Percentiles rank a stretch among this genome's conserved stretches.
Evolutionary conservation across 2,797 vertebrate species (phyloP).

Genomic region (Argya squamiceps): DNA sequence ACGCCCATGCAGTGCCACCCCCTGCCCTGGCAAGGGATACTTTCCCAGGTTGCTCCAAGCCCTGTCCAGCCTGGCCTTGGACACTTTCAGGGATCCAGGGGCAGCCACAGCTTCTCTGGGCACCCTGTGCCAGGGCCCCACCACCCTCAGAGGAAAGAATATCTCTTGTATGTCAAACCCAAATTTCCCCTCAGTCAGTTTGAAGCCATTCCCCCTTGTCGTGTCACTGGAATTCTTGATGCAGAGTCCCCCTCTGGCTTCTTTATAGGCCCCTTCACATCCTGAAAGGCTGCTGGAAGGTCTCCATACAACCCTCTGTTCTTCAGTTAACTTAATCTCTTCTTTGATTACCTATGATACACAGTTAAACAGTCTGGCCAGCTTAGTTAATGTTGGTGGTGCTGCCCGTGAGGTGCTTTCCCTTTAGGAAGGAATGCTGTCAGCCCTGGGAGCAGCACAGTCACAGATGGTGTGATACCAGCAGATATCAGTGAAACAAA

Average conservation of each 20-base stretch:
- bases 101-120: neutral
- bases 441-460: neutral
- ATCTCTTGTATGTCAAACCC: fast-evolving
- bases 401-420: neutral
- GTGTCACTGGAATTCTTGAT: neutral
- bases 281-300: neutral
- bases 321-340: neutral
- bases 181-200: neutral
- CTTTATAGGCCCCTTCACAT: neutral
- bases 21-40: neutral
- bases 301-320: neutral
- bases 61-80: fast-evolving
- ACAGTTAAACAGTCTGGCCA: neutral
- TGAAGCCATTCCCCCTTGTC: neutral
- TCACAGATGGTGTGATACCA: neutral
- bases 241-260: neutral
- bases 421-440: neutral
- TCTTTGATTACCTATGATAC: neutral
- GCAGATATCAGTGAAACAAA: neutral
- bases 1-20: neutral
- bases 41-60: neutral
- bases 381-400: neutral
- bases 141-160: neutral
- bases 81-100: neutral
- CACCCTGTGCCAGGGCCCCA: neutral